Evolutionary conservation across 2,888 invertebrate genomes (phyloP).

Genomic region (Diabrotica balteata): DNA sequence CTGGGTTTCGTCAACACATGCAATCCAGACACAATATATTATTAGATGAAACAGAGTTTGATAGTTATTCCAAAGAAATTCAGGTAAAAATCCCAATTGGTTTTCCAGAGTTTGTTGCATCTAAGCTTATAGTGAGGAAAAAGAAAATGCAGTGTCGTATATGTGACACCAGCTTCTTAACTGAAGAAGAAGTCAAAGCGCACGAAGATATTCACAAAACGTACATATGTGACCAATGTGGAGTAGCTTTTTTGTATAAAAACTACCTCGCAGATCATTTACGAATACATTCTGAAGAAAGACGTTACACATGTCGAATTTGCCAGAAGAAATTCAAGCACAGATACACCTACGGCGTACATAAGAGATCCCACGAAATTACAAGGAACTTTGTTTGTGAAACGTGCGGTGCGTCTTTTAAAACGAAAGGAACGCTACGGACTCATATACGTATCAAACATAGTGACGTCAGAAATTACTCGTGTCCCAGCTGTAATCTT

Average conservation of each 20-base stretch:
- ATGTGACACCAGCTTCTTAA: slow-evolving; percentile 25
- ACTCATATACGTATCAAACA: slow-evolving; percentile 47
- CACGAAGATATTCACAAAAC: slow-evolving; percentile 39
- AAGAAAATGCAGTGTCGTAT: slow-evolving; percentile 29
- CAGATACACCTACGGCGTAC: slow-evolving; percentile 45
- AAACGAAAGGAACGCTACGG: slow-evolving; percentile 45
- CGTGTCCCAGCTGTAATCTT: slow-evolving; percentile 46
- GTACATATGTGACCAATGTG: slow-evolving; percentile 41
- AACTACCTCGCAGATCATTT: slow-evolving; percentile 41
- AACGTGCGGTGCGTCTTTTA: slow-evolving; percentile 47
- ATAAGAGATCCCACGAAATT: slow-evolving; percentile 47
- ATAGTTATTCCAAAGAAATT: slow-evolving; percentile 23
- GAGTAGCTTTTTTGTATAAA: slow-evolving; percentile 39
- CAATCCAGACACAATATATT: slow-evolving; percentile 22
- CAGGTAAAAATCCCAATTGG: slow-evolving; percentile 25
- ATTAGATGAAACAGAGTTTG: slow-evolving; percentile 22
- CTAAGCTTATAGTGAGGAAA: slow-evolving; percentile 15
- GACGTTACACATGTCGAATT: slow-evolving; percentile 43
- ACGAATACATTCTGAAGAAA: slow-evolving; percentile 43
- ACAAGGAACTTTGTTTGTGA: slow-evolving; percentile 47
- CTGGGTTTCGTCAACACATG: slow-evolving; percentile 31
- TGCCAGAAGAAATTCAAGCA: slow-evolving; percentile 48
- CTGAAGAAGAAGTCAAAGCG: slow-evolving; percentile 19
- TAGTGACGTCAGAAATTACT: slow-evolving; percentile 44
- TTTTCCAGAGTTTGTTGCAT: slow-evolving; percentile 28